A percentile compares a stretch with the other conserved stretches of the same genome.
Evolutionary conservation across 2,113 vertebrate species (phyloP).

Genomic region (Sakesphorus luctuosus): DNA sequence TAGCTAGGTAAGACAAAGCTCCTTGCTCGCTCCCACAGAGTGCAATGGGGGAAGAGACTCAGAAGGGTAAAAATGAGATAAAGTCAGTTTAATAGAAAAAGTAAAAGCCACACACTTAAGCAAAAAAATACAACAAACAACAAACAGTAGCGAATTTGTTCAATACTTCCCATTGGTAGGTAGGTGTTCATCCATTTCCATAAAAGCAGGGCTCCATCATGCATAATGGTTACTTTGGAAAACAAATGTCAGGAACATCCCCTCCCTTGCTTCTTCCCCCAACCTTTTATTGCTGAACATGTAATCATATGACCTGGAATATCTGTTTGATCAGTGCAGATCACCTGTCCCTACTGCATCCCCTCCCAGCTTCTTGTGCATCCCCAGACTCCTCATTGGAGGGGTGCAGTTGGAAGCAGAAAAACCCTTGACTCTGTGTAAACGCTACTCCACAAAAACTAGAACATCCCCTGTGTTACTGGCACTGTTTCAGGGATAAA

Average conservation of each 20-base stretch:
- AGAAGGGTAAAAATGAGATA: neutral
- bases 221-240: neutral
- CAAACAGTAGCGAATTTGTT: neutral
- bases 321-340: neutral
- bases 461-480: neutral
- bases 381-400: rapidly evolving
- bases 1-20: neutral
- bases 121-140: too few species aligned
- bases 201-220: neutral
- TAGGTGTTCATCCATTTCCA: neutral
- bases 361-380: neutral
- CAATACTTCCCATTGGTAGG: rapidly evolving
- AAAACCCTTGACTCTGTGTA: neutral
- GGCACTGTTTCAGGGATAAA: neutral
- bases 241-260: neutral
- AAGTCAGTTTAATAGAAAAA: neutral
- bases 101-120: neutral
- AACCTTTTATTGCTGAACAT: neutral
- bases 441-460: neutral
- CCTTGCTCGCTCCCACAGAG: neutral
- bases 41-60: neutral
- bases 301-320: neutral
- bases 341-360: neutral
- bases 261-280: neutral
- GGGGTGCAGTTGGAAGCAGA: neutral